Base-by-base conservation (phyloP, 2,113 vertebrate genomes). In the Polyodon spathula region DNA sequence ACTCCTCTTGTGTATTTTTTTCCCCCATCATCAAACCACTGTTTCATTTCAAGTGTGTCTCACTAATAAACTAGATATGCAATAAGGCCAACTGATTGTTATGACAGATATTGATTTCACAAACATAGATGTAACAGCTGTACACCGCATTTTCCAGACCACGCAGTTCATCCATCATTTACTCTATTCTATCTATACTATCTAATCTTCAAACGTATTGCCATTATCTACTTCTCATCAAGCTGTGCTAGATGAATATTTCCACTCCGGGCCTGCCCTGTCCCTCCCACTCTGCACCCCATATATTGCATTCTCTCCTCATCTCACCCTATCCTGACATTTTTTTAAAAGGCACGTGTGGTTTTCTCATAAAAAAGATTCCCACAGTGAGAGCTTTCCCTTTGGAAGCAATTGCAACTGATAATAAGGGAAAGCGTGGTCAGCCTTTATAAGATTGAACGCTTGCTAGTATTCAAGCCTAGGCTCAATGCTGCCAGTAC, bases 171-270 rank as follows among this genome's bases (percentile, higher is more conserved):
- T 69, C 63, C 50, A 56, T 69, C 70, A 70, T 55, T 67, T 65
- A 57, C 43, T 27, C 27, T 27, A n/a, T n/a, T n/a, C n/a, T n/a
- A n/a, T n/a, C n/a, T n/a, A n/a, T n/a, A n/a, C n/a, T n/a, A 27
- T 27, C 27, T 61, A 46, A 73, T 68, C 53, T 62, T 67, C 59
- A 67, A 71, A 54, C 59, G 54, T 40, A 9, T 50, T 72, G 66
- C 54, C 54, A 60, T 60, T 67, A 66, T 6, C 41, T 58, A 64
- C 50, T 16, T 66, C 66, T 56, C 58, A 64, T 54, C 67, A 65
- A 43, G 50, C 54, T 68, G 61, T 40, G 59, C 68, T 78, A 72
- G 73, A 74, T 56, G 60, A 62, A 6, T 62, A 63, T 59, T 69
- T 66, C 71, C 4, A 0, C 63, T 63, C 48, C 57, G 37, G 37